Percentiles rank a stretch among this genome's conserved stretches.
Conservation (phyloP, 2,113 vertebrate species). For the Trematomus loennbergii region DNA sequence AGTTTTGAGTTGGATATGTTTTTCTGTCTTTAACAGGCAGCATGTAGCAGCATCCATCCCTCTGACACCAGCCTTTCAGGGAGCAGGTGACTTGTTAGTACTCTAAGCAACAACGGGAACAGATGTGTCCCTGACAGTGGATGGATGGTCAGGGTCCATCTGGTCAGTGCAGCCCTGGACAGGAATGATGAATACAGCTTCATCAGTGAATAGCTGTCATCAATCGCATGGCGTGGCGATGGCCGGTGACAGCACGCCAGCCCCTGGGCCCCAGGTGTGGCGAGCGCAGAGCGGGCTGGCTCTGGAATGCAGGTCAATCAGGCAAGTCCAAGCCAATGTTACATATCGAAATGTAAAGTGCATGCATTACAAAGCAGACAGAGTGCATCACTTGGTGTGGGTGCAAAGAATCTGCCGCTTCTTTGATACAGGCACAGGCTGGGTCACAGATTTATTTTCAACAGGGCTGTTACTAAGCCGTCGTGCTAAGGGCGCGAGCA, state of each 20-base stretch:
- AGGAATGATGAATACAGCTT: constrained; percentile 99
- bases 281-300: constrained; percentile 86
- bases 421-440: constrained; percentile 58
- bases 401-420: constrained; percentile 34
- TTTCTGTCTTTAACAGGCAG: constrained; percentile 76
- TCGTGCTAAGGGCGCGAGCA: constrained; percentile 73
- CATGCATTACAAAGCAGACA: constrained; percentile 84
- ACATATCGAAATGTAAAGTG: constrained; percentile 89
- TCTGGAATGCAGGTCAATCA: constrained; percentile 97
- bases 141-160: constrained; percentile 99
- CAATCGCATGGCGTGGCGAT: constrained; percentile 95
- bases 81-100: constrained; percentile 99
- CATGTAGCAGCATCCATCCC: constrained; percentile 72
- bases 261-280: constrained; percentile 97
- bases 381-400: constrained; percentile 46
- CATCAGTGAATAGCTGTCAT: constrained; percentile 99
- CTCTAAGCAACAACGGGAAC: constrained; percentile 97
- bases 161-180: constrained; percentile 99
- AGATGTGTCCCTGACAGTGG: constrained; percentile 99
- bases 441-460: constrained; percentile 74
- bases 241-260: constrained; percentile 94
- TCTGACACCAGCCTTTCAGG: constrained; percentile 94
- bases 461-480: constrained; percentile 56
- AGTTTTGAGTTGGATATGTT: constrained; percentile 39
- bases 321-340: constrained; percentile 87